These are phyloP conservation scores for Fregetta grallaria DNA, from an alignment of 2,113 vertebrate species.

Conservation along the genomic window DNA sequence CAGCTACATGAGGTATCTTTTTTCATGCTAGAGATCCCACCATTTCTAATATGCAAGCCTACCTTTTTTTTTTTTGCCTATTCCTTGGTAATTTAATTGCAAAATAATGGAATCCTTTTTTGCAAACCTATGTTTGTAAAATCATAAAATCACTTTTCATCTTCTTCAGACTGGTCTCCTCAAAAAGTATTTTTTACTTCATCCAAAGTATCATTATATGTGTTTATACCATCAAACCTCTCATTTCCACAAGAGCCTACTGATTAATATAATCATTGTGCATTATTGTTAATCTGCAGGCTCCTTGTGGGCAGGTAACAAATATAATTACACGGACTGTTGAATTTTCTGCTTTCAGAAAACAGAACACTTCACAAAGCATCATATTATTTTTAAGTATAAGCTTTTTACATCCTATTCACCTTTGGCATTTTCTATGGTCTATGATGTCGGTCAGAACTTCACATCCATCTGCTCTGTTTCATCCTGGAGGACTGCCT, in stretches of 20 bases:
- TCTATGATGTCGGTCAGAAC: background rate
- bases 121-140: background rate
- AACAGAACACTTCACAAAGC: slow-evolving; percentile 1
- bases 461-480: background rate
- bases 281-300: background rate
- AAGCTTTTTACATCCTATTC: background rate
- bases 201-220: background rate
- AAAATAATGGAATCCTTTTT: background rate
- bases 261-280: slow-evolving; percentile 21
- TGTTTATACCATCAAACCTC: background rate
- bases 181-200: background rate
- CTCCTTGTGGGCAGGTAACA: background rate
- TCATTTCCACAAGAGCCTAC: background rate
- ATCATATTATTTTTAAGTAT: background rate
- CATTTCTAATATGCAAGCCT: background rate
- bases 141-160: background rate
- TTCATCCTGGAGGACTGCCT: background rate
- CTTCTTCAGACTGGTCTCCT: background rate
- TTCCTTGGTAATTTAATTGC: background rate
- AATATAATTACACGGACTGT: background rate
- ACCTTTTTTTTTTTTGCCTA: background rate
- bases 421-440: background rate
- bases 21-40: background rate
- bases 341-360: slow-evolving; percentile 27
- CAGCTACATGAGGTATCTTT: background rate